Evolutionary conservation across 2,113 vertebrate genomes (phyloP).

Genomic region (Salvelinus namaycush): DNA sequence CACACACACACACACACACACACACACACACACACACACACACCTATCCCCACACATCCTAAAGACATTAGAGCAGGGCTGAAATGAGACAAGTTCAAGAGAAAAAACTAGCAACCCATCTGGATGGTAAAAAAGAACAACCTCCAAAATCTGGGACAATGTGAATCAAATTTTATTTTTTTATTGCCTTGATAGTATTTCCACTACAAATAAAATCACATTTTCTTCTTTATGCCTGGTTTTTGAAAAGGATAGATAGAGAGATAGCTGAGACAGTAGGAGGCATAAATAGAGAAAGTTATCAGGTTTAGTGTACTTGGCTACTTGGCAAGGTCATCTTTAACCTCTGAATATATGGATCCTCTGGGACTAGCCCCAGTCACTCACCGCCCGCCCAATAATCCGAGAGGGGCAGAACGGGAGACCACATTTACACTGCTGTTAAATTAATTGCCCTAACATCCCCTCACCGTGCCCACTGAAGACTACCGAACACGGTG

Average conservation of each 20-base stretch:
- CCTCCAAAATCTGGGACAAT: conserved; percentile 49
- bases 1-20: conserved; percentile 2
- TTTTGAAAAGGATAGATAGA: conserved; percentile 48
- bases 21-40: background rate
- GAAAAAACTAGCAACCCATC: background rate
- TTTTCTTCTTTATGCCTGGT: conserved; percentile 21
- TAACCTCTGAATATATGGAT: conserved; percentile 55
- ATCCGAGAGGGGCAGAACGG: conserved; percentile 39
- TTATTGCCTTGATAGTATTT: conserved; percentile 45
- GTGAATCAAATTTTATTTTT: conserved; percentile 22
- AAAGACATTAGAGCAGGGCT: conserved; percentile 31
- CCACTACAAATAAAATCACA: conserved; percentile 46
- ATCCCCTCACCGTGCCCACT: no score
- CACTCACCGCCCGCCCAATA: conserved; percentile 56
- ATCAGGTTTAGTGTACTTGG: conserved; percentile 52
- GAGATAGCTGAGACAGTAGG: conserved; percentile 2
- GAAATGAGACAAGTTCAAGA: background rate
- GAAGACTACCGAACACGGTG: no score
- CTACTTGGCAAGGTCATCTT: conserved; percentile 65
- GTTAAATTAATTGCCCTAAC: conserved; percentile 57
- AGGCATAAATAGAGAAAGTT: conserved; percentile 41
- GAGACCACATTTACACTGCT: conserved; percentile 47
- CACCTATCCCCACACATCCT: conserved; percentile 10
- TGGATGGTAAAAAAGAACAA: conserved; percentile 19
- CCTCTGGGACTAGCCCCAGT: conserved; percentile 55